phyloP scores from a whole-genome alignment of 2,888 invertebrate species.

The Tetramorium bicarinatum region DNA sequence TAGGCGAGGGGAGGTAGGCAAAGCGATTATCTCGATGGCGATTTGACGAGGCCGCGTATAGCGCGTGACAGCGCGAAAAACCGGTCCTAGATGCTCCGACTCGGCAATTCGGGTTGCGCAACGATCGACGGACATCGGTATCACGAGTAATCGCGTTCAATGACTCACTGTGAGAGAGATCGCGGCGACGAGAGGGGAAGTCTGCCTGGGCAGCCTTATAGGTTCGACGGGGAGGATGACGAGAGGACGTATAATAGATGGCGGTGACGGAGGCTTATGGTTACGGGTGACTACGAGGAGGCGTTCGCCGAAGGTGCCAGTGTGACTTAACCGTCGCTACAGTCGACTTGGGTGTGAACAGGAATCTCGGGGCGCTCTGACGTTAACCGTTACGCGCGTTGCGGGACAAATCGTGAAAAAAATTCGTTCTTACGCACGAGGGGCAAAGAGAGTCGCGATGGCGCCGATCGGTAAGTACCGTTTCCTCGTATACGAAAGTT shows the following conservation, averaged over 20 bases:
- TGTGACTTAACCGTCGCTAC: slow-evolving; percentile 45
- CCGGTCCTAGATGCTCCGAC: background rate
- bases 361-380: background rate
- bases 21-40: background rate
- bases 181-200: background rate
- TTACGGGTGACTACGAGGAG: slow-evolving; percentile 30
- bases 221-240: background rate
- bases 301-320: slow-evolving; percentile 52
- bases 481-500: slow-evolving; percentile 12
- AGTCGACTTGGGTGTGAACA: background rate
- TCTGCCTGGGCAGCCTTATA: no score
- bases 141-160: background rate
- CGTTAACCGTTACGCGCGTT: background rate
- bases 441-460: slow-evolving; percentile 79
- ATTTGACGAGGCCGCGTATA: background rate
- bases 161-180: slow-evolving; percentile 24
- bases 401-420: background rate
- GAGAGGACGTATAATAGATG: slow-evolving; percentile 64
- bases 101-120: background rate
- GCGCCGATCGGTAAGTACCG: slow-evolving; percentile 86
- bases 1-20: background rate
- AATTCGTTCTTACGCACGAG: background rate
- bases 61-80: background rate
- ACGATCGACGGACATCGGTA: background rate
- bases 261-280: slow-evolving; percentile 60